Conservation (phyloP, 1,140 invertebrate species). For the Psilanteris sp. region DNA sequence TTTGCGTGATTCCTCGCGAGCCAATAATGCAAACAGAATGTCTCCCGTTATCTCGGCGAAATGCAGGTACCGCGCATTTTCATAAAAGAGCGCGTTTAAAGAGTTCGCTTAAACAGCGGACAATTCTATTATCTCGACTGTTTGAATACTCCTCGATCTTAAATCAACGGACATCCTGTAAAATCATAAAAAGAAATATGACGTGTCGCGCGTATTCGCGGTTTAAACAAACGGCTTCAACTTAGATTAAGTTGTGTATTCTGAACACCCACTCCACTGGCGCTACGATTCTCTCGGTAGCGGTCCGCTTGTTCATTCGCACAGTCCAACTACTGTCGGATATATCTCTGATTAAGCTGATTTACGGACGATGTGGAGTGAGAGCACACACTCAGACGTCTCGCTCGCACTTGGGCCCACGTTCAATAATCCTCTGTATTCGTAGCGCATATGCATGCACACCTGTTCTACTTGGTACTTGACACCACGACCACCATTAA, state of each 20-base stretch:
- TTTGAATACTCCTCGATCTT: too few relatives aligned
- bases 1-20: too few relatives aligned
- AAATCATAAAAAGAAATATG: too few relatives aligned
- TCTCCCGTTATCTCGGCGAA: too few relatives aligned
- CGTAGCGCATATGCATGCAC: slow-evolving; percentile 56
- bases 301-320: slow-evolving; percentile 55
- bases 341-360: slow-evolving; percentile 67
- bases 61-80: too few relatives aligned
- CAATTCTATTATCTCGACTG: too few relatives aligned
- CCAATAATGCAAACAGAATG: too few relatives aligned
- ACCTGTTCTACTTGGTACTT: slow-evolving; percentile 54
- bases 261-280: neutral
- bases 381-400: slow-evolving; percentile 49
- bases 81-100: too few relatives aligned
- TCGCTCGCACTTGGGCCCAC: slow-evolving; percentile 15
- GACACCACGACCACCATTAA: slow-evolving; percentile 49
- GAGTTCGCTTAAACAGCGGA: too few relatives aligned
- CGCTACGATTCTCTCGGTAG: slow-evolving; percentile 8
- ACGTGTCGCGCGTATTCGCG: slow-evolving; percentile 12
- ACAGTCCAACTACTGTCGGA: slow-evolving; percentile 60
- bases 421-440: slow-evolving; percentile 62
- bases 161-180: too few relatives aligned
- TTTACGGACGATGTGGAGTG: slow-evolving; percentile 59
- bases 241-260: slow-evolving; percentile 63
- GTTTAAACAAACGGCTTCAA: slow-evolving; percentile 56